These are phyloP conservation scores for Cephonodes hylas DNA, from an alignment of 2,888 invertebrate genomes.

Conservation along the genomic window DNA sequence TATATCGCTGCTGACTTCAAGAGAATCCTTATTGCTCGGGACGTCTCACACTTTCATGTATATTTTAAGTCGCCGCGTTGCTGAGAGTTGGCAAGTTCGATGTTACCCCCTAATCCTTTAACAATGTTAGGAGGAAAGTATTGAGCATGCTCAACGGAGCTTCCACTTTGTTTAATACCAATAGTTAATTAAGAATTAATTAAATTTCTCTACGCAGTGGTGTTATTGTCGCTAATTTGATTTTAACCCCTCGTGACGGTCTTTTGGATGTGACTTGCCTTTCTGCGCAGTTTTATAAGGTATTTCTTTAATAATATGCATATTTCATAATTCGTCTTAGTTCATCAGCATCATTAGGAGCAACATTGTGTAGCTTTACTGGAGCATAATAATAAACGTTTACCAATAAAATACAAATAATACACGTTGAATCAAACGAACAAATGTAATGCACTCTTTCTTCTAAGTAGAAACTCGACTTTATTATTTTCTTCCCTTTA, in stretches of 20 bases:
- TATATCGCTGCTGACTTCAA: slow-evolving; percentile 40
- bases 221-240: slow-evolving; percentile 29
- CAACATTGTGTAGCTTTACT: too few species aligned
- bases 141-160: slow-evolving; percentile 49
- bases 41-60: slow-evolving; percentile 60
- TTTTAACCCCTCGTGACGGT: slow-evolving; percentile 7
- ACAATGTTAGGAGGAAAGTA: slow-evolving; percentile 61
- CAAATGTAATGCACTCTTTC: too few species aligned
- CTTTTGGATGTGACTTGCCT: background rate
- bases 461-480: too few species aligned
- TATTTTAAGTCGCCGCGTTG: slow-evolving; percentile 43
- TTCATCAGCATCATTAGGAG: too few species aligned
- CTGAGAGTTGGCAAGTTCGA: slow-evolving; percentile 44
- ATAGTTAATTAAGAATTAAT: slow-evolving; percentile 64
- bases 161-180: slow-evolving; percentile 53
- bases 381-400: too few species aligned
- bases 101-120: slow-evolving; percentile 59
- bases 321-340: too few species aligned
- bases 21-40: slow-evolving; percentile 54
- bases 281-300: slow-evolving; percentile 15
- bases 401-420: too few species aligned
- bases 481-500: too few species aligned
- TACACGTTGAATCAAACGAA: too few species aligned
- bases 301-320: background rate
- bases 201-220: slow-evolving; percentile 40